Percentiles rank a stretch among this genome's conserved stretches.
phyloP scores from a whole-genome alignment of 1,140 invertebrate genomes.

The Aphis gossypii region DNA sequence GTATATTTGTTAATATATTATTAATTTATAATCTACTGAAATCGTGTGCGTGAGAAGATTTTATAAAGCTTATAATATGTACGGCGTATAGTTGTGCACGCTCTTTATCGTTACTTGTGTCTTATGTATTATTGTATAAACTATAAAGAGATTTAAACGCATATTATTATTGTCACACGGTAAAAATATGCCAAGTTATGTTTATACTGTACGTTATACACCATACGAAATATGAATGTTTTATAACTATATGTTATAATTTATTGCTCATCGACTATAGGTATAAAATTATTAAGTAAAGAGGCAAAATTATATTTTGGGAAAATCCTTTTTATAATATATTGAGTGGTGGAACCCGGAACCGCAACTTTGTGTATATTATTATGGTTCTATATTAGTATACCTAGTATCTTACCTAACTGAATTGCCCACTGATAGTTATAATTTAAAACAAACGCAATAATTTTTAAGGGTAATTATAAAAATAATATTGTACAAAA shows the following conservation, averaged over 20 bases:
- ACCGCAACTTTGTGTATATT: neutral
- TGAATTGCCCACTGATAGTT: neutral
- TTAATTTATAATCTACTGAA: constrained; percentile 4
- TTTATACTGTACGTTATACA: neutral
- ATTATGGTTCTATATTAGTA: neutral
- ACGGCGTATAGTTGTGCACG: neutral
- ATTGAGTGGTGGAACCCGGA: neutral
- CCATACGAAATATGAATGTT: neutral
- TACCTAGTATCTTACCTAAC: neutral
- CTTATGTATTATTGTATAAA: neutral
- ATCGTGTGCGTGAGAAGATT: constrained; percentile 23
- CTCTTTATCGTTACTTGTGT: neutral
- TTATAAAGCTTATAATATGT: neutral
- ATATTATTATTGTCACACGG: neutral
- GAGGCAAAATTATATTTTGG: neutral
- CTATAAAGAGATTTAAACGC: constrained; percentile 18
- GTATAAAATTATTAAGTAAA: neutral
- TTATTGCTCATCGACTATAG: neutral
- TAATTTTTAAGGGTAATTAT: neutral
- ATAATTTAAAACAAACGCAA: neutral
- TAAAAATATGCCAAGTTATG: neutral
- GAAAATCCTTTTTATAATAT: neutral
- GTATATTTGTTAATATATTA: neutral
- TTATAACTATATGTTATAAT: neutral
- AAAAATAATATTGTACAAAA: neutral